Evolutionary conservation across 2,888 invertebrate genomes (phyloP), one percentile per base, ranked within the genome.

Genomic region (Melanostoma scalare): DNA sequence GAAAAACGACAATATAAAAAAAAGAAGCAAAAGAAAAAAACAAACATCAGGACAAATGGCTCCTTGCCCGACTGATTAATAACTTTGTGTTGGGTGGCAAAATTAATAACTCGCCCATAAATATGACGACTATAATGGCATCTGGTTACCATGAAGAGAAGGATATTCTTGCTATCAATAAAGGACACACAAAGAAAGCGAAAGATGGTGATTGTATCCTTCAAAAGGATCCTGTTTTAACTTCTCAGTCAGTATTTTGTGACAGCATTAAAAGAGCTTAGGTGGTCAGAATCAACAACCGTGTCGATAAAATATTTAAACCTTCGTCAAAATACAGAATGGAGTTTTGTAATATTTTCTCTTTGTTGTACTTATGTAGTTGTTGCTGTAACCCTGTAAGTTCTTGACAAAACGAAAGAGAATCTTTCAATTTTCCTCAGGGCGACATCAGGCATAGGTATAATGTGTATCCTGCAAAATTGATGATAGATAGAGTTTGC

Each of bases 241-340:
- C 2, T 6, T 31, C 2, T 58, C 10, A 20, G 20, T 20, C 20
- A 20, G 20, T 58, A 31, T 42, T 40, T 42, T 40, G 9, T 58
- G 63, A 65, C 63, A 73, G 46, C 53, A 40, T 33, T 50, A 44
- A 60, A 10, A 55, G 46, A 61, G 60, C 76, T 55, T 63, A 48
- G 55, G 20, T 48, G 48, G 61, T 56, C 48, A 52, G 44, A 61
- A 48, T 60, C 46, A 76, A 72, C 77, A 77, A 77, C 33, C 33
- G 44, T 61, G 77, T 81, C 81, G 77, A 82, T 82, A 63, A 81
- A 77, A 77, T 77, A 82, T 82, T 82, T 68, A 73, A 82, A 77
- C 81, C 81, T 73, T 77, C 77, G 77, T 82, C 81, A 82, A 82
- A 76, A 2, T 50, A 38, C n/a, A 8, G 36, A 61, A 61, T 61